Evolutionary conservation across 2,797 vertebrate species (phyloP).

Genomic region (Microctenopoma stevenorrisi): DNA sequence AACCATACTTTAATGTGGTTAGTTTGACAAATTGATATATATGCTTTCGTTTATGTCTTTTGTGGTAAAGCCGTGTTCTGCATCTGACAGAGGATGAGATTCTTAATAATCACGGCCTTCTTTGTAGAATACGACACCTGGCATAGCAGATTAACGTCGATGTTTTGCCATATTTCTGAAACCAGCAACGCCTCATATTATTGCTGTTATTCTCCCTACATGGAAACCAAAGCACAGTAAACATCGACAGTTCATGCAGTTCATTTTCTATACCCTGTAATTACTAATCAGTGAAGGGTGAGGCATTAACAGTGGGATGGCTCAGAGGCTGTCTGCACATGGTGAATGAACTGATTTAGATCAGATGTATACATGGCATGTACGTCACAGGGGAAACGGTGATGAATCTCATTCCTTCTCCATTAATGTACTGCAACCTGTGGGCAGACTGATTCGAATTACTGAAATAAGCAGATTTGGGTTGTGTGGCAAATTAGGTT

Average conservation of each 20-base stretch:
- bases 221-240: neutral
- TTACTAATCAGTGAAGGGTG: slow-evolving; percentile 44
- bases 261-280: slow-evolving; percentile 24
- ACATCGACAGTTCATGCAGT: neutral
- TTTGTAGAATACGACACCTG: neutral
- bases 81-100: neutral
- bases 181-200: neutral
- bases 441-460: slow-evolving; percentile 33
- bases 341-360: slow-evolving; percentile 14
- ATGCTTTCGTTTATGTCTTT: neutral
- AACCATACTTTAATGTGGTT: neutral
- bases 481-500: slow-evolving; percentile 37
- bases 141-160: neutral
- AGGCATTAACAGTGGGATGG: slow-evolving; percentile 30
- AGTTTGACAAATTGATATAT: neutral
- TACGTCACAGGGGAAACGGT: slow-evolving; percentile 5
- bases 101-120: neutral
- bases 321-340: slow-evolving; percentile 15
- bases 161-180: neutral
- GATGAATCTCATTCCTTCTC: slow-evolving; percentile 2
- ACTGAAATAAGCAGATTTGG: slow-evolving; percentile 50
- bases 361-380: slow-evolving; percentile 18
- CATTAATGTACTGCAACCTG: slow-evolving; percentile 17
- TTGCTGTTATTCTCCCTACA: neutral
- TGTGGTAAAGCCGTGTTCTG: neutral